Conservation (phyloP, 2,888 invertebrate genomes). For the Ischnus inquisitorius region DNA sequence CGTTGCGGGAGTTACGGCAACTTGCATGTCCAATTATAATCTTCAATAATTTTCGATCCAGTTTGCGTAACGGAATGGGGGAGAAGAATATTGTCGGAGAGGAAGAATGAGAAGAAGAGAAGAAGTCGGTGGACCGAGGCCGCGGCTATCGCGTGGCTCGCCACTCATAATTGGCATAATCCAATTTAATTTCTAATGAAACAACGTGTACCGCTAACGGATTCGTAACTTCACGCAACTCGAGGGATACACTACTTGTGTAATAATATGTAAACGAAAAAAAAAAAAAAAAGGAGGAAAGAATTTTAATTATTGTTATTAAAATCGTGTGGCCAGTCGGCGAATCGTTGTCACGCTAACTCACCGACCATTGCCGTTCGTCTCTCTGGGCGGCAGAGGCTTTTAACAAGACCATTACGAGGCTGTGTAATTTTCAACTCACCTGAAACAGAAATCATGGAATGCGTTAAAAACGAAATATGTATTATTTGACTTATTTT, state of each 20-base stretch:
- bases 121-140: slow-evolving; percentile 39
- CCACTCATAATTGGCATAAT: slow-evolving; percentile 44
- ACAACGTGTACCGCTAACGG: slow-evolving; percentile 51
- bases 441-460: slow-evolving; percentile 61
- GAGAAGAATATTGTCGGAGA: neutral
- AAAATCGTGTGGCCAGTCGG: slow-evolving; percentile 5
- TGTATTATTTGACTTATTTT: too few species aligned
- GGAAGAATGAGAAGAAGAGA: slow-evolving; percentile 4
- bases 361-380: slow-evolving; percentile 13
- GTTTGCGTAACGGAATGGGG: slow-evolving; percentile 1
- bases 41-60: slow-evolving; percentile 38
- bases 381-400: neutral
- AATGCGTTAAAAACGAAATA: neutral
- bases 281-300: neutral
- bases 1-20: neutral
- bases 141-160: slow-evolving; percentile 52
- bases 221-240: slow-evolving; percentile 46
- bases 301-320: slow-evolving; percentile 7
- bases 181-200: slow-evolving; percentile 56
- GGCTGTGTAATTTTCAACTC: slow-evolving; percentile 46
- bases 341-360: slow-evolving; percentile 6
- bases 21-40: slow-evolving; percentile 53
- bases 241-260: neutral
- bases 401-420: slow-evolving; percentile 19
- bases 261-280: neutral